A percentile compares a stretch with the other conserved stretches of the same genome.
phyloP scores from a whole-genome alignment of 2,888 invertebrate genomes.

The Synanthedon myopaeformis region DNA sequence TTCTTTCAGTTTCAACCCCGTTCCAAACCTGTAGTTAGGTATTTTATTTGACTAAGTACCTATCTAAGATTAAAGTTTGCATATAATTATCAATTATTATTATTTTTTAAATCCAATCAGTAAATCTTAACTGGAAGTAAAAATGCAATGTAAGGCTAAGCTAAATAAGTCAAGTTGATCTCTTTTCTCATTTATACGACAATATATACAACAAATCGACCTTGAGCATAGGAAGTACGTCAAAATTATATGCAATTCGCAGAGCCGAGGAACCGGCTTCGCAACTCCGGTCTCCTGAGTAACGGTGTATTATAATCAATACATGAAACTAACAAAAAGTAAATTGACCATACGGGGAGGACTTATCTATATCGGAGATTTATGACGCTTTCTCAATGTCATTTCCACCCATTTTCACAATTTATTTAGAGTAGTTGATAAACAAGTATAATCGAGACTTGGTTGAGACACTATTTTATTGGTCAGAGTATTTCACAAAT shows the following conservation, averaged over 20 bases:
- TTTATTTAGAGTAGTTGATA: neutral
- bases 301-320: conserved; percentile 6
- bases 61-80: too few species aligned
- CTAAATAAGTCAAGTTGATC: too few species aligned
- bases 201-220: conserved; percentile 16
- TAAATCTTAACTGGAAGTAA: too few species aligned
- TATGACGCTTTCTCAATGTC: conserved; percentile 11
- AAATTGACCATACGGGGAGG: conserved; percentile 20
- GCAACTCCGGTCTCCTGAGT: conserved; percentile 3
- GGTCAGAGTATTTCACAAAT: too few species aligned
- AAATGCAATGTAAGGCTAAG: too few species aligned
- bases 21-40: too few species aligned
- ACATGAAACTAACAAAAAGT: conserved; percentile 18
- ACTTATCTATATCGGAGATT: conserved; percentile 13
- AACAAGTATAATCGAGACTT: too few species aligned
- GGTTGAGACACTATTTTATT: too few species aligned
- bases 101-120: too few species aligned
- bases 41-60: too few species aligned
- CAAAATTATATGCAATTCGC: conserved; percentile 3
- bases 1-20: too few species aligned
- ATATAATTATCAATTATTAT: too few species aligned
- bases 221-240: conserved; percentile 13
- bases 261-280: conserved; percentile 11
- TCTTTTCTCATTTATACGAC: neutral
- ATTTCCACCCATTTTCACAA: conserved; percentile 23